Evolutionary conservation across 2,888 invertebrate genomes (phyloP), one percentile per base, ranked within the genome.

Genomic region (Plutella xylostella): DNA sequence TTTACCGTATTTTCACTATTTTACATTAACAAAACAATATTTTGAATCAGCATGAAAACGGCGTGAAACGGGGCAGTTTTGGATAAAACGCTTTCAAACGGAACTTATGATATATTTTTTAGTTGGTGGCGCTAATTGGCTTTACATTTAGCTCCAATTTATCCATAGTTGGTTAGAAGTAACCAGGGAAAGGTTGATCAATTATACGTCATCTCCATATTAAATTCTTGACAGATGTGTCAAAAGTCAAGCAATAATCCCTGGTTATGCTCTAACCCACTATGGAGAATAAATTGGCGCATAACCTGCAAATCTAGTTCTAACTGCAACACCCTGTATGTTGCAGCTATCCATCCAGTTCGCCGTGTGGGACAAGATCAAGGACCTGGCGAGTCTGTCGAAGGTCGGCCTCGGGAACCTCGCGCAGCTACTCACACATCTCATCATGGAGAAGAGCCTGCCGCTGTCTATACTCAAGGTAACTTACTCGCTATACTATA

Each of bases 301-400:
- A n/a, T n/a, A n/a, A n/a, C n/a, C n/a, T n/a, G n/a, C n/a, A 25
- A 7, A 7, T 25, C 25, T 25, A 25, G 25, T n/a, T n/a, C 25
- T 25, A 25, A 25, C 9, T 5, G n/a, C n/a, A n/a, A n/a, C n/a
- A n/a, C n/a, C n/a, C 48, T 46, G 22, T 41, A 42, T 51, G 20
- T 50, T 56, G 15, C 75, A 96, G 92, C 87, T 97, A 59, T 91
- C 92, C 0, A 88, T 95, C 48, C 96, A 97, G 68, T 97, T 90
- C 71, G 87, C 92, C 0, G 69, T 94, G 6, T 98, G 97, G 97
- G 97, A 98, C 70, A 93, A 93, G 63, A 88, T 97, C 18, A 94
- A 95, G 64, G 90, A 92, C 30, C 69, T 97, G 33, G 86, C 89
- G 11, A 80, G 84, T 2, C 84, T 91, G 42, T 84, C 87, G 0